Evolutionary conservation across 2,888 invertebrate genomes (phyloP).

Genomic region (Stramonita haemastoma): DNA sequence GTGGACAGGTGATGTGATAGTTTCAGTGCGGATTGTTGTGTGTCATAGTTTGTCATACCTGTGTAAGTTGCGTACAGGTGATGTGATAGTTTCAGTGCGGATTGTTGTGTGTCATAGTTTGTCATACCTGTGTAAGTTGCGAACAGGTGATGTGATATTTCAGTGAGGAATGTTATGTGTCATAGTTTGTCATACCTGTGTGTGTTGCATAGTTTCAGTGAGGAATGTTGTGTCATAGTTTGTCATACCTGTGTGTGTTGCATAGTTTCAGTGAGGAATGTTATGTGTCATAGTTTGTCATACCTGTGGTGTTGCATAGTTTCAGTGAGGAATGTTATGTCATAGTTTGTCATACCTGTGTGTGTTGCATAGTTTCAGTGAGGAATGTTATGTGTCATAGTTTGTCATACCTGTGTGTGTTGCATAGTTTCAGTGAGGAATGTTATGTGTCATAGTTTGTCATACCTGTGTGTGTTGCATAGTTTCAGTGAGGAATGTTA

Average conservation of each 20-base stretch:
- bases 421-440: background rate
- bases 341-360: background rate
- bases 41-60: too few relatives aligned
- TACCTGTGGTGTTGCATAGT: background rate
- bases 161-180: too few relatives aligned
- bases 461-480: background rate
- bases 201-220: background rate
- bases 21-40: too few relatives aligned
- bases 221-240: too few relatives aligned
- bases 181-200: background rate
- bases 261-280: too few relatives aligned
- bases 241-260: background rate
- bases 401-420: background rate
- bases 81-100: slow-evolving; percentile 65
- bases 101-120: too few relatives aligned
- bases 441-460: too few relatives aligned
- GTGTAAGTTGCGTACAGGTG: slow-evolving; percentile 62
- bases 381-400: too few relatives aligned
- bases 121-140: background rate
- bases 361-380: background rate
- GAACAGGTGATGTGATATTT: slow-evolving; percentile 76
- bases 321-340: too few relatives aligned
- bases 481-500: too few relatives aligned
- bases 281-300: too few relatives aligned
- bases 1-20: slow-evolving; percentile 71